phyloP scores from a whole-genome alignment of 2,888 invertebrate genomes.

The Napeogenes sylphis region DNA sequence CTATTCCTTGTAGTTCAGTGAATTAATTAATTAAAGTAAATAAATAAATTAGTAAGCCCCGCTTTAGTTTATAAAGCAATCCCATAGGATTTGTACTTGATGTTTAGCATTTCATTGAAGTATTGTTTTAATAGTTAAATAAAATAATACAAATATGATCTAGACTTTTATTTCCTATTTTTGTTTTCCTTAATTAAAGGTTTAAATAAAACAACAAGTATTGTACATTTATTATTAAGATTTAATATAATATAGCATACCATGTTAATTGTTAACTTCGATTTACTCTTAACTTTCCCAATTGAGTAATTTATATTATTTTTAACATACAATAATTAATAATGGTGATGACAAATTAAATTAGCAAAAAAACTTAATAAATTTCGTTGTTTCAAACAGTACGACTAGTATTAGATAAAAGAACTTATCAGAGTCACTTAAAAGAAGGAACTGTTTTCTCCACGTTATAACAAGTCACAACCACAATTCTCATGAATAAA shows the following conservation, averaged over 20 bases:
- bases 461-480: constrained; percentile 68
- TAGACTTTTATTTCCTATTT: background rate
- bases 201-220: constrained; percentile 39
- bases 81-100: constrained; percentile 51
- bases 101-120: constrained; percentile 58
- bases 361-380: background rate
- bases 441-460: constrained; percentile 58
- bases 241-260: constrained; percentile 46
- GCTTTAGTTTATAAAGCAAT: constrained; percentile 43
- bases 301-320: background rate
- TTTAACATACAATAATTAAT: constrained; percentile 20
- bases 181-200: background rate
- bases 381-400: constrained; percentile 33
- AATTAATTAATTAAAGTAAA: constrained; percentile 7
- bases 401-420: constrained; percentile 32
- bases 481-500: constrained; percentile 55
- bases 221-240: constrained; percentile 67
- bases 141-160: constrained; percentile 35
- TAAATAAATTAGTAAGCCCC: constrained; percentile 34
- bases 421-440: constrained; percentile 67
- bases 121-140: constrained; percentile 49
- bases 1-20: background rate
- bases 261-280: constrained; percentile 14
- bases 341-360: constrained; percentile 8
- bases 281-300: constrained; percentile 1